These are phyloP conservation scores for Anaspis maculata DNA, from an alignment of 2,888 invertebrate species.

Conservation along the genomic window DNA sequence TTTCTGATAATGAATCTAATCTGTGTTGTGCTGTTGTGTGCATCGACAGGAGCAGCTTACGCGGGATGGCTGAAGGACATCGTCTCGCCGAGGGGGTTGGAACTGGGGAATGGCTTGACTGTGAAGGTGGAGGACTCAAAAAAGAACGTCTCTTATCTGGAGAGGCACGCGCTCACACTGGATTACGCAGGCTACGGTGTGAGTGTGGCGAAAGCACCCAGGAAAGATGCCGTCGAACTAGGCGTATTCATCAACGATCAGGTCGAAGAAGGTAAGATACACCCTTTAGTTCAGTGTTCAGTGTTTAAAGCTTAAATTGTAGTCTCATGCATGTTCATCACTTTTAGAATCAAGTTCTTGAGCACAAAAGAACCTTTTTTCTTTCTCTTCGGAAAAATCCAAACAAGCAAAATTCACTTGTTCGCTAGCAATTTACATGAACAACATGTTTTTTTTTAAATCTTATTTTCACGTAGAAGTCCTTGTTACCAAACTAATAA, in stretches of 20 bases:
- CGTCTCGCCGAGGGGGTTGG: slow-evolving; percentile 24
- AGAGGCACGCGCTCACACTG: slow-evolving; percentile 47
- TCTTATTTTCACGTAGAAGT: no score
- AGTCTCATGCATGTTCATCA: no score
- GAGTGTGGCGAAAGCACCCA: slow-evolving; percentile 44
- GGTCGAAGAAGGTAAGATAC: slow-evolving; percentile 1
- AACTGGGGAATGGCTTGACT: slow-evolving; percentile 28
- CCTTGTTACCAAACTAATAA: no score
- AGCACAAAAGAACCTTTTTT: no score
- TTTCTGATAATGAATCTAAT: slow-evolving; percentile 27
- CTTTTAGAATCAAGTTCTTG: no score
- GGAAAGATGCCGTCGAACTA: slow-evolving; percentile 44
- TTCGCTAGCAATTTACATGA: no score
- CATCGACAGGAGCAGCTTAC: slow-evolving; percentile 4
- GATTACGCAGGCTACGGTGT: slow-evolving; percentile 49
- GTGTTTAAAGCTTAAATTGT: no score
- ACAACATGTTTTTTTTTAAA: no score
- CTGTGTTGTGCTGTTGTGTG: slow-evolving; percentile 22
- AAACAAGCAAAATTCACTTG: no score
- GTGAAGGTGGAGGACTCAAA: slow-evolving; percentile 28
- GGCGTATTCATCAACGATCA: slow-evolving; percentile 24
- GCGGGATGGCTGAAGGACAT: slow-evolving; percentile 28
- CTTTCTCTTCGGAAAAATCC: no score
- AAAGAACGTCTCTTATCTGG: slow-evolving; percentile 38
- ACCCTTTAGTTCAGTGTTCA: no score